These are phyloP conservation scores for Turritopsis dohrnii DNA, from an alignment of 30 jellyfish, hydroid and myxozoan genomes.

Conservation along the genomic window DNA sequence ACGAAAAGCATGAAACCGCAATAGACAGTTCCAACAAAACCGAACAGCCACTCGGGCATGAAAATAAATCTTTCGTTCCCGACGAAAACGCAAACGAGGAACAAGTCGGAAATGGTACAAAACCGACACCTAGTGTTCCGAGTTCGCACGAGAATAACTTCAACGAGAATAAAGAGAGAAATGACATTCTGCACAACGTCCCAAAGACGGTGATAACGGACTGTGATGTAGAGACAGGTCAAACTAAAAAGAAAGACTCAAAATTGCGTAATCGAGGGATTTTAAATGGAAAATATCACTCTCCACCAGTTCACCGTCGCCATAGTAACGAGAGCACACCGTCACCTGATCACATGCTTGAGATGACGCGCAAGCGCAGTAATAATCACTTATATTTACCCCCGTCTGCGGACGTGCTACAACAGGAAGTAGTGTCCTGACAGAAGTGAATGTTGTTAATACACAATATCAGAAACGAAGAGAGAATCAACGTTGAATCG, in stretches of 20 bases:
- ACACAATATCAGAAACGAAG: neutral
- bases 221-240: neutral
- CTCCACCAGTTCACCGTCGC: neutral
- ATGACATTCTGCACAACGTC: neutral
- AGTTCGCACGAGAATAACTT: too few species aligned
- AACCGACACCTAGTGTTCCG: too few species aligned
- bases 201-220: neutral
- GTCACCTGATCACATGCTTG: neutral
- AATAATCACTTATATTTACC: conserved; percentile 34
- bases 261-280: neutral
- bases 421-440: neutral
- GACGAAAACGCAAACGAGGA: neutral
- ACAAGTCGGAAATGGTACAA: neutral
- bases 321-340: neutral
- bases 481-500: too few species aligned
- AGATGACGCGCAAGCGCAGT: conserved; percentile 21
- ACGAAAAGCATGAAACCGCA: neutral
- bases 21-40: neutral
- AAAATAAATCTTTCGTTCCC: neutral
- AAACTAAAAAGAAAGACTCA: neutral
- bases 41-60: neutral
- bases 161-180: neutral
- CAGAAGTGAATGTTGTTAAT: neutral
- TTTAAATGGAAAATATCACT: neutral
- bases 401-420: neutral